Base-by-base conservation (phyloP, 2,797 vertebrate species). In the Muscicapa comitata region DNA sequence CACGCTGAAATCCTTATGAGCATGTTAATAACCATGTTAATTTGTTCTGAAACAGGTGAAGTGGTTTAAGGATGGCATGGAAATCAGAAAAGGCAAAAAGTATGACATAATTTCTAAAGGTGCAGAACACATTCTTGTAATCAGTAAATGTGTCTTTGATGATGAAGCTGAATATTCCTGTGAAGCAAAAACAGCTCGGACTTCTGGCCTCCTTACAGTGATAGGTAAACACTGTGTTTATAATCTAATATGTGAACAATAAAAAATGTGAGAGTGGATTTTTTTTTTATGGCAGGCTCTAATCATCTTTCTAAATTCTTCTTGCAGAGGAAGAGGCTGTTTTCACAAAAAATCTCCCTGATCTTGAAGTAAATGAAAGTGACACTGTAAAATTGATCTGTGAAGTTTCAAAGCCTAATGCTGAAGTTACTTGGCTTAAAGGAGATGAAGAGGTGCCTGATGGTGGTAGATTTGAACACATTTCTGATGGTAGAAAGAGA, bases 141-240 rank as follows among this genome's bases (percentile, higher is more conserved):
- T 99, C 95, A 99, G 98, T 97, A 99, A 99, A 97, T 98, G 99
- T 23, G 97, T 98, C 40, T 99, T 99, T 59, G 99, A 99, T 47
- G 99, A 99, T 67, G 99, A 99, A 96, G 99, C 99, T 29, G 99
- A 99, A 94, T 99, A 99, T 67, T 99, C 99, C 94, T 99, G 99
- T 97, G 99, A 99, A 93, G 99, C 99, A 54, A 99, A 98, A 97
- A 98, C 98, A 40, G 98, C 98, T 84, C 98, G 98, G 86, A 99
- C 99, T 92, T 99, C 99, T 7, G 99, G 99, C 97, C 98, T 99
- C 93, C 98, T 99, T 55, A 99, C 99, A 7, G 99, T 99, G 13
- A 93, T 99, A 61, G 99, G 99, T 99, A 97, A 98, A 98, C 74
- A 42, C 13, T 24, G 7, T 33, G 18, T 4, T 74, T 76, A 38